Evolutionary conservation across 2,888 invertebrate species (phyloP).

Genomic region (Platycheirus rosarum): DNA sequence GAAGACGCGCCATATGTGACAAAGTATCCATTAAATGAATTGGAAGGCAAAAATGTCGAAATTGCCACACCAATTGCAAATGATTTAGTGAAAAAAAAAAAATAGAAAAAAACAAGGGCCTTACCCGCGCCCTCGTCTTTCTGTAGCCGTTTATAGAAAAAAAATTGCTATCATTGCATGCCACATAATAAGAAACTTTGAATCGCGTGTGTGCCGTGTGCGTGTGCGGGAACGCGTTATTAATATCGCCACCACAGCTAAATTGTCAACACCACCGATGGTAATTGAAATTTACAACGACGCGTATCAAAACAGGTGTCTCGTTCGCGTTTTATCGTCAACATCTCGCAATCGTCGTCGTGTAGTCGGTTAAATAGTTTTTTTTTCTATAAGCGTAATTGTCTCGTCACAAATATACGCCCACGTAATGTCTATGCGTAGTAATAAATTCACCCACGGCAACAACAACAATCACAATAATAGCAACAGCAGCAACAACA

Average conservation of each 20-base stretch:
- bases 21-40: conserved; percentile 42
- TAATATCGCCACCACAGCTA: conserved; percentile 14
- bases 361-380: conserved; percentile 30
- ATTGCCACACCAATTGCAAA: conserved; percentile 25
- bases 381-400: conserved; percentile 9
- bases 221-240: conserved; percentile 51
- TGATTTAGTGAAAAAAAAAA: conserved; percentile 33
- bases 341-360: not conserved
- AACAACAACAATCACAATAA: conserved; percentile 72
- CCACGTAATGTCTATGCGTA: conserved; percentile 81
- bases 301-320: conserved; percentile 36
- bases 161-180: not conserved
- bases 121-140: not conserved
- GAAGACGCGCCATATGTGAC: conserved; percentile 22
- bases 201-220: conserved; percentile 55
- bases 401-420: conserved; percentile 12
- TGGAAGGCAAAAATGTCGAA: conserved; percentile 1
- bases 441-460: conserved; percentile 79
- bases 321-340: conserved; percentile 16
- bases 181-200: not conserved
- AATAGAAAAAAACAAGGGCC: conserved; percentile 10
- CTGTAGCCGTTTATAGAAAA: not conserved
- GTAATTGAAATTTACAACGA: conserved; percentile 16
- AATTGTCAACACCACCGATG: conserved; percentile 29
- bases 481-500: conserved; percentile 65